A percentile compares a stretch with the other conserved stretches of the same genome.
Conservation (phyloP, 2,797 vertebrate genomes). For the Bradypus variegatus region DNA sequence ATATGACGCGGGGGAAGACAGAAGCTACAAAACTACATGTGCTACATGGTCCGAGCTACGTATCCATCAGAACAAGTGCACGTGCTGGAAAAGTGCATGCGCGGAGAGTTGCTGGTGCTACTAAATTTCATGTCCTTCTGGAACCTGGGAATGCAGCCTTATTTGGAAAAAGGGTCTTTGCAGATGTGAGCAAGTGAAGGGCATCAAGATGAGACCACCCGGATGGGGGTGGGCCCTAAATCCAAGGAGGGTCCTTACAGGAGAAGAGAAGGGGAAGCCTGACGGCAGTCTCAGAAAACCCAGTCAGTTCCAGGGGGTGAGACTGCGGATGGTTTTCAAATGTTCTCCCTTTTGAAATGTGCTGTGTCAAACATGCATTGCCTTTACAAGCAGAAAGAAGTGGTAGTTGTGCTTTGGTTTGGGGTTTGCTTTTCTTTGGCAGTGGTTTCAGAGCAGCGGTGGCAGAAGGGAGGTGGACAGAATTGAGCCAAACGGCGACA, state of each 20-base stretch:
- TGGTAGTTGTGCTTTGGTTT: background rate
- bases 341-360: background rate
- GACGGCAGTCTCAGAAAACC: background rate
- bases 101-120: fast-evolving
- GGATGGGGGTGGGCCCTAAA: background rate
- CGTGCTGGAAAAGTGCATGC: too few relatives aligned
- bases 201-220: background rate
- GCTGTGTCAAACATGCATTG: background rate
- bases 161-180: background rate
- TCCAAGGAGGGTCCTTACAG: background rate
- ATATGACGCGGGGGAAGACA: fast-evolving
- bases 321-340: background rate
- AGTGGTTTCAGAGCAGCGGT: background rate
- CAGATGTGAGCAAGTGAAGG: background rate
- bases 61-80: fast-evolving
- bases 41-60: fast-evolving
- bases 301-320: background rate
- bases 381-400: background rate
- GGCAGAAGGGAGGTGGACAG: too few relatives aligned
- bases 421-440: background rate
- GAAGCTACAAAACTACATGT: fast-evolving
- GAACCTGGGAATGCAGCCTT: background rate
- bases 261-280: background rate
- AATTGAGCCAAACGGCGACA: background rate
- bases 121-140: too few relatives aligned